Conservation (phyloP, 2,888 invertebrate genomes). For the Xanthia icteritia region DNA sequence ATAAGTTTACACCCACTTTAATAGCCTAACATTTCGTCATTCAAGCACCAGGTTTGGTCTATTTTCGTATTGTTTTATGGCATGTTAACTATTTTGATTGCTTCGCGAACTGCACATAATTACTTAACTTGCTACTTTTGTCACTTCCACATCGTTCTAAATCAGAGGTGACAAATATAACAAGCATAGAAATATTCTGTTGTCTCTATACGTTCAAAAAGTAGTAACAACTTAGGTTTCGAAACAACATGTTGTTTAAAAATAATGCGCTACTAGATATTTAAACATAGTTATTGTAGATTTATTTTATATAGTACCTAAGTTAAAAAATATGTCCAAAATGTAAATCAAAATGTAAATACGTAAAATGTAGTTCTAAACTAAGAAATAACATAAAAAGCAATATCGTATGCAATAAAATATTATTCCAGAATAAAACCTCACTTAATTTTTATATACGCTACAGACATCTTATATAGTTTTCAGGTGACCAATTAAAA, state of each 20-base stretch:
- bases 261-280: slow-evolving; percentile 43
- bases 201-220: slow-evolving; percentile 38
- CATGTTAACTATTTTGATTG: slow-evolving; percentile 80
- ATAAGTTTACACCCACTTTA: slow-evolving; percentile 23
- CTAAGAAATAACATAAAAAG: slow-evolving; percentile 34
- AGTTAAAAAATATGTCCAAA: slow-evolving; percentile 27
- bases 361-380: slow-evolving; percentile 24
- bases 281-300: slow-evolving; percentile 23
- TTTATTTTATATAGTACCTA: slow-evolving; percentile 16
- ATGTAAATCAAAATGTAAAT: slow-evolving; percentile 41
- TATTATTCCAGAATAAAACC: slow-evolving; percentile 19
- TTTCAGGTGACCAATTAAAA: too few relatives aligned
- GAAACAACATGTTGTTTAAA: slow-evolving; percentile 41
- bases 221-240: slow-evolving; percentile 37
- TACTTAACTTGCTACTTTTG: slow-evolving; percentile 80
- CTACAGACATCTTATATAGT: background rate
- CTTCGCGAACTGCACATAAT: slow-evolving; percentile 78
- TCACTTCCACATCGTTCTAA: slow-evolving; percentile 72
- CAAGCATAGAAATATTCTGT: slow-evolving; percentile 48
- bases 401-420: slow-evolving; percentile 60
- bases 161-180: slow-evolving; percentile 70
- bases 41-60: slow-evolving; percentile 45
- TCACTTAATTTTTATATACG: slow-evolving; percentile 7
- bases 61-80: slow-evolving; percentile 67
- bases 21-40: slow-evolving; percentile 39